These are phyloP conservation scores for Bellardia pandia DNA, from an alignment of 2,888 invertebrate genomes.

Conservation along the genomic window DNA sequence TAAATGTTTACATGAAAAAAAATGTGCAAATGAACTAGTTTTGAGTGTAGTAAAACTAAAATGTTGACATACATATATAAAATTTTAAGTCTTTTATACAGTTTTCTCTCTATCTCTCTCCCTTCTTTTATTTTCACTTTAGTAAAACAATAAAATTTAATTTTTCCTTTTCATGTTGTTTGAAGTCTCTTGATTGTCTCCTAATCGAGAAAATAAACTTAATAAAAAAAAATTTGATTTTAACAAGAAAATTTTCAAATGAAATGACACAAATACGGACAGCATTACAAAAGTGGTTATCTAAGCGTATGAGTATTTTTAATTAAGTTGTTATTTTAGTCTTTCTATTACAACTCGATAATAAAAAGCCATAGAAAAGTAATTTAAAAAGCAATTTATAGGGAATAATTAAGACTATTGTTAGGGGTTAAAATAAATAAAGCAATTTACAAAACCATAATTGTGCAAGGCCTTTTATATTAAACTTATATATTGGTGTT, in stretches of 20 bases:
- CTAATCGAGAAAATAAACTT: neutral
- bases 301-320: slow-evolving; percentile 27
- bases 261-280: neutral
- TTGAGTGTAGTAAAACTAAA: neutral
- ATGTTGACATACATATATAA: neutral
- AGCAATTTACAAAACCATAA: neutral
- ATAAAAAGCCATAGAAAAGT: neutral
- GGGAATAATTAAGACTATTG: neutral
- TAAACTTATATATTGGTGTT: neutral
- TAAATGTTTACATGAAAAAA: neutral
- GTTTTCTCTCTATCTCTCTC: too few species aligned
- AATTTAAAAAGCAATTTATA: slow-evolving; percentile 2
- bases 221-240: slow-evolving; percentile 6
- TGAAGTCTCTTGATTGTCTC: neutral
- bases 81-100: neutral
- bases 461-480: neutral
- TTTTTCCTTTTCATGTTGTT: neutral
- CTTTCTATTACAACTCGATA: neutral
- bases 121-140: neutral
- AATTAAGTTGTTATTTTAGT: neutral
- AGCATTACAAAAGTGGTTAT: neutral
- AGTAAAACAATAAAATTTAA: neutral
- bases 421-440: neutral
- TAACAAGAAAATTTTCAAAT: slow-evolving; percentile 11
- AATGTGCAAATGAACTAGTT: neutral